phyloP scores from a whole-genome alignment of 2,797 vertebrate species.

The Ctenosaura bakeri region DNA sequence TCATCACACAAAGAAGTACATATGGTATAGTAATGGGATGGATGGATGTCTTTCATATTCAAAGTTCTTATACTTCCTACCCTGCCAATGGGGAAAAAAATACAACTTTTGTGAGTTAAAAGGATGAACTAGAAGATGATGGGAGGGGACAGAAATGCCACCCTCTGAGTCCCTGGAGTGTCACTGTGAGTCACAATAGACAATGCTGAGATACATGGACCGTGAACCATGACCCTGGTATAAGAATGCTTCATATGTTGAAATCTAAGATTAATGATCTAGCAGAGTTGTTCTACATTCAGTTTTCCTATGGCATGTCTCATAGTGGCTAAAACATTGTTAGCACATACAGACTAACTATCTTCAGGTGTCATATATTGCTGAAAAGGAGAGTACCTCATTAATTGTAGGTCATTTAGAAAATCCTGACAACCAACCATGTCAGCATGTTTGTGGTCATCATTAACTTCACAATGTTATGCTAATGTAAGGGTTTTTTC shows the following conservation, averaged over 20 bases:
- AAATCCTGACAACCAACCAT: slow-evolving; percentile 27
- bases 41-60: too few relatives aligned
- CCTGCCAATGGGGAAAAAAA: too few relatives aligned
- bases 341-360: slow-evolving; percentile 15
- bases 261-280: background rate
- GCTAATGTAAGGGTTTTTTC: slow-evolving; percentile 35
- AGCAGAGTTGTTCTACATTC: slow-evolving; percentile 39
- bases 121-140: background rate
- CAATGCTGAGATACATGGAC: background rate
- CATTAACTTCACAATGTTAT: slow-evolving; percentile 22
- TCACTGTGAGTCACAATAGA: background rate
- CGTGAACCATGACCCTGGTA: background rate
- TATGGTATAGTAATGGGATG: too few relatives aligned
- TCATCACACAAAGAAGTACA: too few relatives aligned
- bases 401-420: background rate
- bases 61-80: too few relatives aligned
- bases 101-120: background rate
- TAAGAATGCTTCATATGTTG: background rate
- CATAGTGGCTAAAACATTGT: background rate
- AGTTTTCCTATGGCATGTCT: slow-evolving; percentile 20
- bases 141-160: background rate
- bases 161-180: background rate
- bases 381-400: background rate
- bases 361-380: background rate
- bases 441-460: slow-evolving; percentile 5